Conservation (phyloP, 2,113 vertebrate species). For the Tyrannus savana region DNA sequence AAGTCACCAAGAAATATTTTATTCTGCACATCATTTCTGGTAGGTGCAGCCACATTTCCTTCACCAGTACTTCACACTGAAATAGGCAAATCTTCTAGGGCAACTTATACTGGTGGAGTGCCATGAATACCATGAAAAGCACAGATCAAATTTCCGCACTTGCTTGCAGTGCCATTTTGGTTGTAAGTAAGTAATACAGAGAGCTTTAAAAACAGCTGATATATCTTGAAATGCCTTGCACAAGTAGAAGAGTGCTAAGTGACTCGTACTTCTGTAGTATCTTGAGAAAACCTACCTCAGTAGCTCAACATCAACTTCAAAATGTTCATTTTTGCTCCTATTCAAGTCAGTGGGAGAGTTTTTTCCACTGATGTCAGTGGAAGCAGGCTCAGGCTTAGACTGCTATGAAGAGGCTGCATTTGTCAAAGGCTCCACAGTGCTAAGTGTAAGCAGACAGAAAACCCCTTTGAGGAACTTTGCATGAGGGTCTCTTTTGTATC, state of each 20-base stretch:
- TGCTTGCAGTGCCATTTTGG: neutral
- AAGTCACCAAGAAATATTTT: neutral
- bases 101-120: neutral
- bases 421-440: neutral
- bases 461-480: neutral
- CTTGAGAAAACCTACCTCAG: neutral
- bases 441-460: neutral
- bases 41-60: neutral
- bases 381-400: neutral
- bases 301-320: neutral
- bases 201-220: neutral
- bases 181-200: neutral
- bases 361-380: neutral
- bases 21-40: neutral
- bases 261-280: neutral
- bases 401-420: neutral
- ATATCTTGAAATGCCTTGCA: neutral
- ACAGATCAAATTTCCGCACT: neutral
- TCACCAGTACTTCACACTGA: neutral
- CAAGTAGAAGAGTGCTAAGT: neutral
- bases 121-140: neutral
- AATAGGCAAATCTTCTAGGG: neutral
- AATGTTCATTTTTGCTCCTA: neutral
- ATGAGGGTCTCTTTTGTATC: neutral
- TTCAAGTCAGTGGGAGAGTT: neutral